Percentiles rank a stretch among this genome's conserved stretches.
These are phyloP conservation scores for Stigmatopora argus DNA, from an alignment of 2,113 vertebrate genomes.

Conservation along the genomic window DNA sequence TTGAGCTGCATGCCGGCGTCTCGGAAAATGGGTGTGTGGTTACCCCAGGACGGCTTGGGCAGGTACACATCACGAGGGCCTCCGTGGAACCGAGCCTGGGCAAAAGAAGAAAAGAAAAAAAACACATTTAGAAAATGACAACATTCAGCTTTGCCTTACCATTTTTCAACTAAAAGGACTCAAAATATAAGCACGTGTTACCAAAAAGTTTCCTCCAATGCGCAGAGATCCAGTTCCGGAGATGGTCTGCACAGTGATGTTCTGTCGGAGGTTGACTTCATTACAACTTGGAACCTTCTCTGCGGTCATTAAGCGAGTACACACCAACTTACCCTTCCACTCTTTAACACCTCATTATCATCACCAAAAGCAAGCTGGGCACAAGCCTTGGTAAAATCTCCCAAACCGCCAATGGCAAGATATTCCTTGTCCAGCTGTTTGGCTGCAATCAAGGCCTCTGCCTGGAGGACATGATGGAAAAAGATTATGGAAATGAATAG, in stretches of 20 bases:
- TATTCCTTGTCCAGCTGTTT: slow-evolving; percentile 94
- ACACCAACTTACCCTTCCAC: slow-evolving; percentile 78
- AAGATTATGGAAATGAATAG: not conserved
- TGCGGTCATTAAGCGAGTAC: not conserved
- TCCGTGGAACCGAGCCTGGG: slow-evolving; percentile 87
- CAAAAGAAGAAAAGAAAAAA: slow-evolving; percentile 20
- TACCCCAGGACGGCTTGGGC: slow-evolving; percentile 95
- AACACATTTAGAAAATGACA: not conserved
- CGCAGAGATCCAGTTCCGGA: slow-evolving; percentile 93
- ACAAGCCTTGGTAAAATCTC: slow-evolving; percentile 80
- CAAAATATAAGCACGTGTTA: slow-evolving; percentile 54
- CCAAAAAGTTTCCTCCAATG: slow-evolving; percentile 89
- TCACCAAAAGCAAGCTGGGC: slow-evolving; percentile 83
- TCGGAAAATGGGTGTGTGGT: slow-evolving; percentile 96
- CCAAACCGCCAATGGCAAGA: slow-evolving; percentile 79
- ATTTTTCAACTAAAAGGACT: not conserved
- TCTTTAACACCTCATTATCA: slow-evolving; percentile 82
- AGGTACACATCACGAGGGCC: slow-evolving; percentile 82
- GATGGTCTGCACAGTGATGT: slow-evolving; percentile 90
- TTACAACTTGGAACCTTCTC: slow-evolving; percentile 5
- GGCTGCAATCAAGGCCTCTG: slow-evolving; percentile 79
- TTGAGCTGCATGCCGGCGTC: slow-evolving; percentile 92
- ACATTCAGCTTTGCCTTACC: too few species aligned
- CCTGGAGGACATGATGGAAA: slow-evolving; percentile 58
- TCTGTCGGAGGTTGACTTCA: slow-evolving; percentile 61